A percentile compares a stretch with the other conserved stretches of the same genome.
Evolutionary conservation across 2,113 vertebrate genomes (phyloP).

Genomic region (Hemibates koningsi): DNA sequence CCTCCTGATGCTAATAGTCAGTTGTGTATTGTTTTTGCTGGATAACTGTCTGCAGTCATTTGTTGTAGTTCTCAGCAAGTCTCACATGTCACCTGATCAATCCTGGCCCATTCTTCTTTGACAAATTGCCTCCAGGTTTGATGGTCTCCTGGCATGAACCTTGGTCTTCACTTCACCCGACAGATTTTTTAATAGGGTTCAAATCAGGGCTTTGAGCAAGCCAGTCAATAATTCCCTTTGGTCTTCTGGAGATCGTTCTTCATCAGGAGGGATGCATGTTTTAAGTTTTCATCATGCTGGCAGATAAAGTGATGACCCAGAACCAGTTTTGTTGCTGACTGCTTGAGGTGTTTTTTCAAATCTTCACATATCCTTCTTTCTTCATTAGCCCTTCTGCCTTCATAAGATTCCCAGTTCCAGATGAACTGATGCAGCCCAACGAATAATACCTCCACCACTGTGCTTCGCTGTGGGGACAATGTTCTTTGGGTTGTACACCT

Average conservation of each 20-base stretch:
- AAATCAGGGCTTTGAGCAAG: neutral
- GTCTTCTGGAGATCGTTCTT: neutral
- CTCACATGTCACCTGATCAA: neutral
- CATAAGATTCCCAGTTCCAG: neutral
- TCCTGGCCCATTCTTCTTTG: neutral
- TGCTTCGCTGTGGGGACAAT: neutral
- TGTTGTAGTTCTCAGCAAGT: neutral
- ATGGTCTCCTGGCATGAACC: neutral
- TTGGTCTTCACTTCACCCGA: neutral
- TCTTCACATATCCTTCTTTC: neutral
- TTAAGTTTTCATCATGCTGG: neutral
- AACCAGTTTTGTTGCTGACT: neutral
- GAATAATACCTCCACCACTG: neutral
- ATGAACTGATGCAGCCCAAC: neutral
- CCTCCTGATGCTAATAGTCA: neutral
- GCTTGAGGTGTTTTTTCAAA: neutral
- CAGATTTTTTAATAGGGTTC: neutral
- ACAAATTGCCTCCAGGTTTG: neutral
- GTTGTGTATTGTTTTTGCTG: neutral
- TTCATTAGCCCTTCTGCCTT: neutral
- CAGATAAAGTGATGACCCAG: neutral
- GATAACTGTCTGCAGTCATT: neutral
- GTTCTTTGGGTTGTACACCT: neutral
- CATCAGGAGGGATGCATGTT: neutral
- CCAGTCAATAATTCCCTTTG: neutral